These are phyloP conservation scores for Escarpia spicata DNA, from an alignment of 2,888 invertebrate genomes.

Conservation along the genomic window DNA sequence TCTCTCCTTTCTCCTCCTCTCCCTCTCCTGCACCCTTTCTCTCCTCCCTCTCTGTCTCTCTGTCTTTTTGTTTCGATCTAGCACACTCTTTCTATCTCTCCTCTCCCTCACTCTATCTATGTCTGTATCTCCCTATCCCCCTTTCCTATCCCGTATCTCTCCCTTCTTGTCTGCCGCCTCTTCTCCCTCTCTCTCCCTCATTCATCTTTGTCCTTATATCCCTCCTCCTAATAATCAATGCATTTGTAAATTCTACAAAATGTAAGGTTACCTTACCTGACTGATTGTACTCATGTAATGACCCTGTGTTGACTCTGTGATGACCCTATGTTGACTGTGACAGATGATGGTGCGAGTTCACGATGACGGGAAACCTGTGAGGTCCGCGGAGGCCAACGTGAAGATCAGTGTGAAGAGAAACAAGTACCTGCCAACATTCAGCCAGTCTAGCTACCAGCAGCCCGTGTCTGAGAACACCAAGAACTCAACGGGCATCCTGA, in stretches of 20 bases:
- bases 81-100: not conserved
- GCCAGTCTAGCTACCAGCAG: conserved; percentile 39
- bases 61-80: not conserved
- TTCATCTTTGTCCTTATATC: too few species aligned
- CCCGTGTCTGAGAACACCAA: conserved; percentile 44
- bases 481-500: conserved; percentile 42
- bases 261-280: too few species aligned
- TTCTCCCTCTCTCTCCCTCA: not conserved
- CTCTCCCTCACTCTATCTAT: too few species aligned
- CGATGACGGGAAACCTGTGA: conserved; percentile 40
- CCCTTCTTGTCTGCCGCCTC: not conserved
- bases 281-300: too few species aligned
- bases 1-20: not conserved
- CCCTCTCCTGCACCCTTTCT: not conserved
- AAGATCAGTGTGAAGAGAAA: conserved; percentile 36
- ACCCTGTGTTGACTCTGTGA: not conserved
- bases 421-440: conserved; percentile 41
- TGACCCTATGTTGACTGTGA: not conserved
- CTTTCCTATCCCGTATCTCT: too few species aligned
- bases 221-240: too few species aligned
- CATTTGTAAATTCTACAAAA: too few species aligned
- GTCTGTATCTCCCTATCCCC: too few species aligned
- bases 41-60: not conserved
- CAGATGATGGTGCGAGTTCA: conserved; percentile 41
- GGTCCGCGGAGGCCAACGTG: conserved; percentile 35